Evolutionary conservation across 2,113 vertebrate species (phyloP).

Genomic region (Panurus biarmicus): DNA sequence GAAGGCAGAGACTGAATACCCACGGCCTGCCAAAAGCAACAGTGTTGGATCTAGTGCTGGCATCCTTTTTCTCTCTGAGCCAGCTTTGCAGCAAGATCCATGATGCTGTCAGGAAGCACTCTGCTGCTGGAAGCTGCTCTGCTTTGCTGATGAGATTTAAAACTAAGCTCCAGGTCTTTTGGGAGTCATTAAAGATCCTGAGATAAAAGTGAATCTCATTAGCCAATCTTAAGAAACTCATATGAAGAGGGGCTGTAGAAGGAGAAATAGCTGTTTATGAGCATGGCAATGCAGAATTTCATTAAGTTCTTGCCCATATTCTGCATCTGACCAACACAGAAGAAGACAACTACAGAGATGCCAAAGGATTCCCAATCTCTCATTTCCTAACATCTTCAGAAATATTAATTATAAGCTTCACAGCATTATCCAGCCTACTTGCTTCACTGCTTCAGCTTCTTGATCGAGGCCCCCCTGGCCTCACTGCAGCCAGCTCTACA

Average conservation of each 20-base stretch:
- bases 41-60: neutral
- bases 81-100: conserved; percentile 11
- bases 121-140: neutral
- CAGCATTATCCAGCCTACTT: neutral
- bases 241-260: neutral
- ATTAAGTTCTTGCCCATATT: neutral
- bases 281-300: neutral
- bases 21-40: conserved; percentile 7
- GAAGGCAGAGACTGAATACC: neutral
- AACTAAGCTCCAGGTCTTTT: conserved; percentile 30
- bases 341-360: neutral
- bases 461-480: neutral
- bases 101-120: neutral
- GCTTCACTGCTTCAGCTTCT: neutral
- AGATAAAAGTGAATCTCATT: conserved; percentile 58
- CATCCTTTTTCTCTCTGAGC: neutral
- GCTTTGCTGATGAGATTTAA: conserved; percentile 47
- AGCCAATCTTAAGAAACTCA: conserved; percentile 34
- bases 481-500: neutral
- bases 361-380: neutral
- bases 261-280: conserved; percentile 18
- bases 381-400: neutral
- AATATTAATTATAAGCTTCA: neutral
- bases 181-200: conserved; percentile 41
- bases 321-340: neutral